Evolutionary conservation across 2,113 vertebrate species (phyloP).

Genomic region (Laterallus jamaicensis): DNA sequence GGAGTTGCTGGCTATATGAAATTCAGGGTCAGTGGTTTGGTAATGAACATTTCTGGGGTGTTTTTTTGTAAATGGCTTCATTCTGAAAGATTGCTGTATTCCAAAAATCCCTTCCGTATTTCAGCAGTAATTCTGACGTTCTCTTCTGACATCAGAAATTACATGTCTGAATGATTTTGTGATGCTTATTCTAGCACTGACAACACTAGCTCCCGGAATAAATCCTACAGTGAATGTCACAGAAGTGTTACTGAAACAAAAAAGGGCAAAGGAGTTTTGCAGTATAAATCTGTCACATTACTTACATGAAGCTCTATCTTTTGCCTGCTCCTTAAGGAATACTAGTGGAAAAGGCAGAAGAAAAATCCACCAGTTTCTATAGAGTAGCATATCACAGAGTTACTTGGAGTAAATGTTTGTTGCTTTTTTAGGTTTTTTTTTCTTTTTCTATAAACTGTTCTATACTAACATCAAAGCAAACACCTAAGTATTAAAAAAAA

Average conservation of each 20-base stretch:
- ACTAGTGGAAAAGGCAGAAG: neutral
- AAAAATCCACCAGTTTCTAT: neutral
- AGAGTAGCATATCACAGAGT: neutral
- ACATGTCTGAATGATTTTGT: constrained; percentile 30
- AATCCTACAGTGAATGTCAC: neutral
- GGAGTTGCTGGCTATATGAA: neutral
- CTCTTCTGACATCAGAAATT: constrained; percentile 63
- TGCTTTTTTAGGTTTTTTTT: neutral
- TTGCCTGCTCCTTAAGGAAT: neutral
- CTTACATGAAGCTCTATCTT: neutral
- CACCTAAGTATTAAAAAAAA: neutral
- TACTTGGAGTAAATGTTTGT: neutral
- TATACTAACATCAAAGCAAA: neutral
- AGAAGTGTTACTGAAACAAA: constrained; percentile 33
- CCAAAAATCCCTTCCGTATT: constrained; percentile 24
- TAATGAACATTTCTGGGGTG: neutral
- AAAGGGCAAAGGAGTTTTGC: neutral
- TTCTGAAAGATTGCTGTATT: constrained; percentile 4
- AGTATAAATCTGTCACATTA: neutral
- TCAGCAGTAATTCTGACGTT: constrained; percentile 42
- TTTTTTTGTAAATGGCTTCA: constrained; percentile 6
- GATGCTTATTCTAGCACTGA: constrained; percentile 27
- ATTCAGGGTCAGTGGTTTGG: constrained; percentile 4
- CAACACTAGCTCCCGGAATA: neutral
- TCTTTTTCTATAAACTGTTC: neutral